Evolutionary conservation across 2,888 invertebrate species (phyloP), one percentile per base, ranked within the genome.

Genomic region (Digitonthophagus gazella): DNA sequence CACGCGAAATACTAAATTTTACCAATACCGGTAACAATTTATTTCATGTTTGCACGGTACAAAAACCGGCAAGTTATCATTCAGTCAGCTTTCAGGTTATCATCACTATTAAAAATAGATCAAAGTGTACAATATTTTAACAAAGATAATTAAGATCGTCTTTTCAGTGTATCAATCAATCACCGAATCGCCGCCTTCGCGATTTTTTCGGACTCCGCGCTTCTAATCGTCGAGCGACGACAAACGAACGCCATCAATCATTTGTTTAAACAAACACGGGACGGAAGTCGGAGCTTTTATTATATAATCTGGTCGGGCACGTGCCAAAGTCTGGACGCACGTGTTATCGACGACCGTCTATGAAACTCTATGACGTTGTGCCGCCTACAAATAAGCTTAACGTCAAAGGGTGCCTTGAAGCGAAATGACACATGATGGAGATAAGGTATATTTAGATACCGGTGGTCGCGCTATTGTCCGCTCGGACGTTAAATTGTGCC

Each of bases 161-260:
- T 44, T 11, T 44, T 44, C 28, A 11, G 1, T 44, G 8, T 6
- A 8, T 44, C 28, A 44, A 44, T 44, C 28, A 44, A 44, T 44
- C 28, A 44, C 11, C 28, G 11, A 44, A 44, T 44, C 28, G 28
- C 11, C 11, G 28, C 28, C 28, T 44, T 44, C 28, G 28, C 28
- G 28, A 44, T 44, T 44, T 44, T 44, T 44, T 8, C 6, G 8
- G 8, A 44, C 28, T 63, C 65, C 71, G 66, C 67, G 68, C 69
- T 68, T 67, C 54, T 44, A 54, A 55, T 14, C 54, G 55, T 11
- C 54, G 28, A 5, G 28, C 67, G 61, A 69, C 69, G 68, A 77
- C 77, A 77, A 78, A 78, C 77, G 77, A 74, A 75, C 75, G 69
- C 75, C 78, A 80, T 80, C 79, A 79, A 80, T 80, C 80, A 80